Evolutionary conservation across 2,113 vertebrate genomes (phyloP).

Genomic region (zebrafish (Danio rerio)): DNA sequence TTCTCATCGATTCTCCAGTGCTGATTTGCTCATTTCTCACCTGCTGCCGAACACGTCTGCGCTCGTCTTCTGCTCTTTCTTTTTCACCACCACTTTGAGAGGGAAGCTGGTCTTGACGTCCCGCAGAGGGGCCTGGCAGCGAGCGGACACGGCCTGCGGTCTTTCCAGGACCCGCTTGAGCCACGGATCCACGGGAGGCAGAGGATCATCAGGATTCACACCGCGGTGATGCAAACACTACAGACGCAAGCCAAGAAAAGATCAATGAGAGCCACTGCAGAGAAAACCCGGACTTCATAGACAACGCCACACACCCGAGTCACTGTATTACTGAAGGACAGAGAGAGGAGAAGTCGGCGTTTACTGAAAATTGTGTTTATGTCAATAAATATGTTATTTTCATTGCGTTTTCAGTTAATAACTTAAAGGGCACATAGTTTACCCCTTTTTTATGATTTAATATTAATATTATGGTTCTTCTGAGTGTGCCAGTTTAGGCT

Average conservation of each 20-base stretch:
- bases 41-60: slow-evolving; percentile 89
- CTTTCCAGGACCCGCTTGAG: slow-evolving; percentile 80
- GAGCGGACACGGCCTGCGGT: slow-evolving; percentile 78
- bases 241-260: slow-evolving; percentile 15
- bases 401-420: too few relatives aligned
- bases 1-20: neutral
- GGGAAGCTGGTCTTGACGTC: slow-evolving; percentile 86
- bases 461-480: too few relatives aligned
- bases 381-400: too few relatives aligned
- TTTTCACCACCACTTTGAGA: slow-evolving; percentile 86
- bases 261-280: slow-evolving; percentile 11
- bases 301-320: neutral
- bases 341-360: neutral
- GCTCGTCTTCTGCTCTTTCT: slow-evolving; percentile 86
- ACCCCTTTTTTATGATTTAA: too few relatives aligned
- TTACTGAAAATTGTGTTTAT: too few relatives aligned
- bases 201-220: slow-evolving; percentile 79
- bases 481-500: too few relatives aligned
- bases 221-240: slow-evolving; percentile 93
- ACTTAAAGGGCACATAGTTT: too few relatives aligned
- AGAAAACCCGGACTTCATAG: neutral
- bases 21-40: slow-evolving; percentile 70
- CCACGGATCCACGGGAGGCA: slow-evolving; percentile 85
- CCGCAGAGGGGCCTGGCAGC: slow-evolving; percentile 79
- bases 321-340: neutral